A percentile compares a stretch with the other conserved stretches of the same genome.
phyloP scores from a whole-genome alignment of 2,888 invertebrate species.

The Zhuqinia jingwanae region DNA sequence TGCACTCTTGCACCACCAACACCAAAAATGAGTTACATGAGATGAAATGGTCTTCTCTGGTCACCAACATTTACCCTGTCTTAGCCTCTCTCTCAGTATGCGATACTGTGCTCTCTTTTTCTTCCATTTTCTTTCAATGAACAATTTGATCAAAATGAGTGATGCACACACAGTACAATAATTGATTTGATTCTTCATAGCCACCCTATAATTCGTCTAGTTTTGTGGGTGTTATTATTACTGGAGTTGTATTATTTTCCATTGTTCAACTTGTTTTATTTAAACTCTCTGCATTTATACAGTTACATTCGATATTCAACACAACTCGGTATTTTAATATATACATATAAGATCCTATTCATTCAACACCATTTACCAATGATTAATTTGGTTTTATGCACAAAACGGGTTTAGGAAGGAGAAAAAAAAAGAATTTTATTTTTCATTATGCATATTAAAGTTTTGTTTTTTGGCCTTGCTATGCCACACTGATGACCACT shows the following conservation, averaged over 20 bases:
- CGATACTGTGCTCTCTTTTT: neutral
- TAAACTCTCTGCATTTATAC: too few relatives aligned
- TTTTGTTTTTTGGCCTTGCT: slow-evolving; percentile 34
- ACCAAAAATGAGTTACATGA: too few relatives aligned
- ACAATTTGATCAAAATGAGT: neutral
- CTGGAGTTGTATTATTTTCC: neutral
- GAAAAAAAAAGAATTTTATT: slow-evolving; percentile 15
- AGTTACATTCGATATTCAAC: too few relatives aligned
- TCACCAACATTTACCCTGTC: too few relatives aligned
- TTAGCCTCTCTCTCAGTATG: too few relatives aligned
- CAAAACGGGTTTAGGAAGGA: slow-evolving; percentile 9
- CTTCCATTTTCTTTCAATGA: slow-evolving; percentile 11
- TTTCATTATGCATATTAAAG: slow-evolving; percentile 17
- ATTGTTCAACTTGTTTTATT: neutral
- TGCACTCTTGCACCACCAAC: too few relatives aligned
- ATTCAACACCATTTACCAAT: neutral
- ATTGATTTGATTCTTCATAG: neutral
- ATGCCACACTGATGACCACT: neutral
- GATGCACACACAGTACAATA: neutral
- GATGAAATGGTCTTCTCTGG: too few relatives aligned
- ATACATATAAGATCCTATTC: too few relatives aligned
- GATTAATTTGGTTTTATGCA: too few relatives aligned
- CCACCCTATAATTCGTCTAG: too few relatives aligned
- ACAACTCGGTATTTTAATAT: too few relatives aligned
- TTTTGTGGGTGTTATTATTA: neutral